phyloP scores from a whole-genome alignment of 53 echinoderm and acorn worm genomes.

The Paelopatides confundens region DNA sequence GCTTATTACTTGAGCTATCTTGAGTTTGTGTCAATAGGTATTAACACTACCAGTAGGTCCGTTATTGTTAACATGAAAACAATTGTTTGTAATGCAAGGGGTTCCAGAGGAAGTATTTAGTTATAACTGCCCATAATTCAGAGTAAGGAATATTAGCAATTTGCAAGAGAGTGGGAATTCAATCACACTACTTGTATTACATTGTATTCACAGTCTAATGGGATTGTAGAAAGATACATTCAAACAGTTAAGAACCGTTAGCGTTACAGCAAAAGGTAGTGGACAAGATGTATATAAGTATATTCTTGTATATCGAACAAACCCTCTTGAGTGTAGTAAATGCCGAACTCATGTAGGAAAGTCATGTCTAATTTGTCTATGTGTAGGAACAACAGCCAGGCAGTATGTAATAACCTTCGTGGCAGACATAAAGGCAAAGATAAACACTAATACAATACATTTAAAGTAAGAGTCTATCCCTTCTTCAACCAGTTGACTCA shows the following conservation, averaged over 20 bases:
- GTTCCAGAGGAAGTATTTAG: slow-evolving; percentile 27
- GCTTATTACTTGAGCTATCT: slow-evolving; percentile 39
- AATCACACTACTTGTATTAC: slow-evolving; percentile 57
- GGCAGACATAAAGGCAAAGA: not conserved
- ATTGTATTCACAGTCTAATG: slow-evolving; percentile 58
- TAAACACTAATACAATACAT: not conserved
- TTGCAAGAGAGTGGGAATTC: slow-evolving; percentile 41
- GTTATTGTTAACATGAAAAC: slow-evolving; percentile 39
- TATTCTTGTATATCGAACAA: slow-evolving; percentile 41
- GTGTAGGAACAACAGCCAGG: not conserved
- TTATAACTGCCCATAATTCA: slow-evolving; percentile 38
- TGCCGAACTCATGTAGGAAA: slow-evolving; percentile 58
- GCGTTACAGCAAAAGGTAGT: slow-evolving; percentile 16
- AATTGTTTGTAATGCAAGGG: slow-evolving; percentile 40
- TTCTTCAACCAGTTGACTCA: not conserved
- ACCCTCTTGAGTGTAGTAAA: slow-evolving; percentile 65
- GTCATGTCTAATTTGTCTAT: slow-evolving; percentile 42
- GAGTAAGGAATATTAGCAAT: slow-evolving; percentile 39
- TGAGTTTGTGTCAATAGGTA: not conserved
- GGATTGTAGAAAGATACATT: slow-evolving; percentile 50
- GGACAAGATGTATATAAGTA: slow-evolving; percentile 44
- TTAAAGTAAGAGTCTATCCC: not conserved
- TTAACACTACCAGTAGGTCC: slow-evolving; percentile 22
- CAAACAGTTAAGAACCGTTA: slow-evolving; percentile 56
- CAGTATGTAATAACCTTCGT: not conserved